Evolutionary conservation across 2,113 vertebrate genomes (phyloP).

Genomic region (Mesoclemmys tuberculata): DNA sequence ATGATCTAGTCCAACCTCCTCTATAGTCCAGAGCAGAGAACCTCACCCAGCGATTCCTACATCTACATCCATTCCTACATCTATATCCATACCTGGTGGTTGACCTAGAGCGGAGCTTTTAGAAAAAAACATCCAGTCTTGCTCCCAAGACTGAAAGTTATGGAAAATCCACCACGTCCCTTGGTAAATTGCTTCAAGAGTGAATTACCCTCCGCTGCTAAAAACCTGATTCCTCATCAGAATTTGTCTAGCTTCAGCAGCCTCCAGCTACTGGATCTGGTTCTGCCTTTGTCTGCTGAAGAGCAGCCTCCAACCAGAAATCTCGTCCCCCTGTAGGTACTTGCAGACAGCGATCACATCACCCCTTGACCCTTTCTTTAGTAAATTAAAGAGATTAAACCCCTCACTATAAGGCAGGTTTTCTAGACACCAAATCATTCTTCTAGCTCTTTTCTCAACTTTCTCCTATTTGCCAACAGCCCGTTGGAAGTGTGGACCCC

Average conservation of each 20-base stretch:
- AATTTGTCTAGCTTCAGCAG: not conserved
- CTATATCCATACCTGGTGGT: not conserved
- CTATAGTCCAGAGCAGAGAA: not conserved
- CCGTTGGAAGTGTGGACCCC: not conserved
- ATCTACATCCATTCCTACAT: not conserved
- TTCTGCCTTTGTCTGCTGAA: not conserved
- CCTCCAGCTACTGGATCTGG: not conserved
- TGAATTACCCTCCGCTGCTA: not conserved
- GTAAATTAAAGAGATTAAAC: not conserved
- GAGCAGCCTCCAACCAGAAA: not conserved
- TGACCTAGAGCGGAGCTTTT: not conserved
- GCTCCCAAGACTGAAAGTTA: not conserved
- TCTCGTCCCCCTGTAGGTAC: not conserved
- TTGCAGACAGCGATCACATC: not conserved
- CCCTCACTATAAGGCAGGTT: not conserved
- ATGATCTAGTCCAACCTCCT: not conserved
- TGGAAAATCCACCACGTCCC: not conserved
- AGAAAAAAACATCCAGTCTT: not conserved
- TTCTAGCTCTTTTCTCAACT: not conserved
- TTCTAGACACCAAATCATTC: not conserved
- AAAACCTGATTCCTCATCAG: not conserved
- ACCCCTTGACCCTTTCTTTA: not conserved
- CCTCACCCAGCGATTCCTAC: not conserved
- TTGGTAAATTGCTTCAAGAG: not conserved
- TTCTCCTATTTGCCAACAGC: not conserved